These are phyloP conservation scores for Nylanderia fulva DNA, from an alignment of 1,140 invertebrate species.

Conservation along the genomic window DNA sequence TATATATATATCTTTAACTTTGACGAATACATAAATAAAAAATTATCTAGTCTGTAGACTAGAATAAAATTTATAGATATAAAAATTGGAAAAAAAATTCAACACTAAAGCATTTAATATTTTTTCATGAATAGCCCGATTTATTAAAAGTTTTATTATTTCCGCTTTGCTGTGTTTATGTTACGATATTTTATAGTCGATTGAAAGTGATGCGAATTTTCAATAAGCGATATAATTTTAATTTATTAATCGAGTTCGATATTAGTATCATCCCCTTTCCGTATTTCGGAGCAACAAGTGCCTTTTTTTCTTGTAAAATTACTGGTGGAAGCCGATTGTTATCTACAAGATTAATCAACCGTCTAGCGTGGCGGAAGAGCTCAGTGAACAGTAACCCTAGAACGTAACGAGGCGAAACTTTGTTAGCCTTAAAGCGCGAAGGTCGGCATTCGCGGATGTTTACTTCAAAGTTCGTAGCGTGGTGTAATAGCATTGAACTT, in stretches of 20 bases:
- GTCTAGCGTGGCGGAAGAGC: constrained; percentile 59
- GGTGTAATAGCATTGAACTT: neutral
- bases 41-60: neutral
- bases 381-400: constrained; percentile 62
- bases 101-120: too few relatives aligned
- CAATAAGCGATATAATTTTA: constrained; percentile 15
- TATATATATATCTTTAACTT: too few relatives aligned
- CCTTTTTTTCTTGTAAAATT: constrained; percentile 64
- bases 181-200: neutral
- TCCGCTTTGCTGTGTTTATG: neutral
- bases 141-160: constrained; percentile 34
- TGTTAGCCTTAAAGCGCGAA: constrained; percentile 74
- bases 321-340: constrained; percentile 57
- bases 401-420: constrained; percentile 77
- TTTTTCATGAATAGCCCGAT: neutral
- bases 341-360: constrained; percentile 72
- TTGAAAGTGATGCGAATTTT: constrained; percentile 26
- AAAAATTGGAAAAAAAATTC: neutral
- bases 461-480: neutral
- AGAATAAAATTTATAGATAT: neutral
- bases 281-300: constrained; percentile 67
- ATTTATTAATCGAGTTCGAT: constrained; percentile 38
- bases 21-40: neutral
- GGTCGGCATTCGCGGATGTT: constrained; percentile 48
- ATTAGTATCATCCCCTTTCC: neutral